Conservation (phyloP, 2,113 vertebrate genomes). For the Narcine bancroftii region DNA sequence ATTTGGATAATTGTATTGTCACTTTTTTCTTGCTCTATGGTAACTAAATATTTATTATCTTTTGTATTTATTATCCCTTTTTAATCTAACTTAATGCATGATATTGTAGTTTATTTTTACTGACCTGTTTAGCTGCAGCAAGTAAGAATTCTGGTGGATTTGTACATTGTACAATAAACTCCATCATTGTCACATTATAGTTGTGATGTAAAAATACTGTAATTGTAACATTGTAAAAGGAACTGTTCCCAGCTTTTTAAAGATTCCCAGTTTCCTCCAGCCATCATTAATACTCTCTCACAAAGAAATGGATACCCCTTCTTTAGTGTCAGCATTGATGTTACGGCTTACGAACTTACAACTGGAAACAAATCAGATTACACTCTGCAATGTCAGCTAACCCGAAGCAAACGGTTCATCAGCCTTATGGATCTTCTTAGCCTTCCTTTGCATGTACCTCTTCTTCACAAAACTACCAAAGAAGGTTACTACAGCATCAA, state of each 20-base stretch:
- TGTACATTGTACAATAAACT: too few relatives aligned
- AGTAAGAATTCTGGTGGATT: too few relatives aligned
- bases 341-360: not conserved
- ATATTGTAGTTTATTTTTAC: too few relatives aligned
- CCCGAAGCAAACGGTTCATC: not conserved
- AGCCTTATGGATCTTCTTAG: not conserved
- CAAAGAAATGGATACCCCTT: not conserved
- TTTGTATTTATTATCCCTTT: too few relatives aligned
- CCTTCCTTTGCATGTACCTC: not conserved
- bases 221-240: not conserved
- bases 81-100: too few relatives aligned
- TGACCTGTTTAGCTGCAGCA: too few relatives aligned
- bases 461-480: not conserved
- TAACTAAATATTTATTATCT: too few relatives aligned
- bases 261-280: not conserved
- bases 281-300: not conserved
- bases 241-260: not conserved
- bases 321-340: not conserved
- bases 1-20: too few relatives aligned
- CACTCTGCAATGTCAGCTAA: not conserved
- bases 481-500: not conserved
- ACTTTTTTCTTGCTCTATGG: too few relatives aligned
- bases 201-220: not conserved
- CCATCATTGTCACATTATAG: too few relatives aligned
- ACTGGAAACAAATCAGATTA: not conserved